Base-by-base conservation (phyloP, 2,888 invertebrate genomes). In the Alviniconcha strummeri region DNA sequence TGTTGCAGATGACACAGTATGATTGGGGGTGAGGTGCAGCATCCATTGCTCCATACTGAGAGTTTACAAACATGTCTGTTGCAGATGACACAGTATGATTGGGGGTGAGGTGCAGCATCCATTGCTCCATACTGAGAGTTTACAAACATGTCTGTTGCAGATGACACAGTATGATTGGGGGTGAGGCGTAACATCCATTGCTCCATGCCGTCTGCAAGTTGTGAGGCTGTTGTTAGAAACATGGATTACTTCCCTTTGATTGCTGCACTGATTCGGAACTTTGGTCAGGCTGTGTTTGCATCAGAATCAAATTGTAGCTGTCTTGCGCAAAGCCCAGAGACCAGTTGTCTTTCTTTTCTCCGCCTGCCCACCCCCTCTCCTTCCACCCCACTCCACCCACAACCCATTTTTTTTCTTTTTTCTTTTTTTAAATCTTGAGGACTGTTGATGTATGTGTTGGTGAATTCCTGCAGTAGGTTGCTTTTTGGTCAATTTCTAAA, bases 51-150 rank as follows among this genome's bases (percentile, higher is more conserved):
- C 36, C 36, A 36, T 36, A 36, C 36, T 36, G 36, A 36, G 36
- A 36, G 36, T 36, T 36, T 36, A 3, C 36, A 36, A 36, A 36
- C 36, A 36, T 36, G 36, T 36, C 71, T 36, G 55, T 84, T 81
- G 52, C 83, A 83, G 83, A 81, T 80, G 85, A 85, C 81, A 83
- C 76, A 36, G 83, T 81, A 81, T 85, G 83, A 83, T 80, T 67
- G 78, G 64, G 60, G 17, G 69, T 36, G 64, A 69, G 69, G n/a
- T 3, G 36, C 3, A 36, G 3, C 36, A 36, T 36, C 36, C 36
- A 36, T 3, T 36, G 36, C 36, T 36, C 36, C 36, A 36, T 36
- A 36, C 36, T 36, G 36, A 36, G 36, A 36, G 36, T 36, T 36
- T 36, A 3, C 36, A 36, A 36, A 36, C 36, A 36, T 36, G 36